These are phyloP conservation scores for Notothenia rossii DNA, from an alignment of 2,113 vertebrate species.

Conservation along the genomic window DNA sequence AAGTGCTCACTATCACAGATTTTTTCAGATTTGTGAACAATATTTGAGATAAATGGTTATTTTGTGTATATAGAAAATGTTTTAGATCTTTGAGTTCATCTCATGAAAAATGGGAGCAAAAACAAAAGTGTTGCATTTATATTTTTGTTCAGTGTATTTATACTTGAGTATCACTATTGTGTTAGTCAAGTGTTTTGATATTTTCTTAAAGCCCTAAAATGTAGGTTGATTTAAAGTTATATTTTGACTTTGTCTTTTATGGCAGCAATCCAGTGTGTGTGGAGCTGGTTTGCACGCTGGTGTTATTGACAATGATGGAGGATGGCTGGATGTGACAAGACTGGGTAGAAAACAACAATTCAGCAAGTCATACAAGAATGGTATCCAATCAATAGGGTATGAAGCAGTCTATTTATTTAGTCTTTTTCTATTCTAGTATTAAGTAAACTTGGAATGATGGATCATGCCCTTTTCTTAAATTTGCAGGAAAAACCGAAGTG, in stretches of 20 bases:
- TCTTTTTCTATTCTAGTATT: neutral
- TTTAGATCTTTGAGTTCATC: too few species aligned
- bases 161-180: too few species aligned
- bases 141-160: too few species aligned
- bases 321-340: slow-evolving; percentile 96
- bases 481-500: slow-evolving; percentile 93
- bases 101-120: too few species aligned
- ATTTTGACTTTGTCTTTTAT: slow-evolving; percentile 1
- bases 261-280: slow-evolving; percentile 97
- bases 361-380: slow-evolving; percentile 93
- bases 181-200: too few species aligned
- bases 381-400: slow-evolving; percentile 92
- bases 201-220: too few species aligned
- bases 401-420: slow-evolving; percentile 9
- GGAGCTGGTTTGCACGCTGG: slow-evolving; percentile 93
- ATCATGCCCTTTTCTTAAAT: slow-evolving; percentile 19
- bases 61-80: too few species aligned
- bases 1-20: too few species aligned
- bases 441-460: neutral
- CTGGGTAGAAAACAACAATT: slow-evolving; percentile 94
- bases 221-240: neutral
- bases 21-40: too few species aligned
- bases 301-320: slow-evolving; percentile 95
- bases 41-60: too few species aligned
- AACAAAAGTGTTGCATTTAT: too few species aligned